Evolutionary conservation across 2,113 vertebrate genomes (phyloP).

Genomic region (Chroicocephalus ridibundus): DNA sequence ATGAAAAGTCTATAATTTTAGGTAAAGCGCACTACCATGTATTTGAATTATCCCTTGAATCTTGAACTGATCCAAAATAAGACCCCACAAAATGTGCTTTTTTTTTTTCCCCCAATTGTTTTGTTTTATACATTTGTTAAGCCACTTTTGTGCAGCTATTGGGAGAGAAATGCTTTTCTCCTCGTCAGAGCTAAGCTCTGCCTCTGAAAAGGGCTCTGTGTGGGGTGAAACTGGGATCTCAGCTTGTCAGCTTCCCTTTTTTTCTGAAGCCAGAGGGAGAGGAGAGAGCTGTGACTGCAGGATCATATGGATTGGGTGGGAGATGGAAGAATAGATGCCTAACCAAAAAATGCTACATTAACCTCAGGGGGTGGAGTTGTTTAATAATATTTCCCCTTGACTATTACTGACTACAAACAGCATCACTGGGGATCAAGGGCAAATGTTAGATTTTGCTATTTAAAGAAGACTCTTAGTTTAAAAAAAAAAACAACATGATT

Average conservation of each 20-base stretch:
- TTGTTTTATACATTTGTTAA: background rate
- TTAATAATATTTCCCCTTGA: constrained; percentile 8
- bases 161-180: background rate
- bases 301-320: background rate
- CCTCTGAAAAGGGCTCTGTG: background rate
- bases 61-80: background rate
- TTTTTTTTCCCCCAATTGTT: background rate
- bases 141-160: background rate
- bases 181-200: background rate
- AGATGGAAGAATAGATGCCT: constrained; percentile 5
- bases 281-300: background rate
- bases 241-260: background rate
- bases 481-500: background rate
- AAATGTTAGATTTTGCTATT: background rate
- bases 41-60: background rate
- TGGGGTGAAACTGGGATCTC: background rate
- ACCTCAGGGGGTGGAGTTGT: background rate
- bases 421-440: background rate
- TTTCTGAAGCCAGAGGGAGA: background rate
- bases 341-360: background rate
- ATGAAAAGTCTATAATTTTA: background rate
- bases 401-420: background rate
- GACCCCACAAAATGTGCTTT: background rate
- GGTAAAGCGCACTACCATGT: background rate
- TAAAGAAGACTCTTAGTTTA: background rate